Base-by-base conservation (phyloP, 2,797 vertebrate genomes). In the Pachyuromys duprasi region DNA sequence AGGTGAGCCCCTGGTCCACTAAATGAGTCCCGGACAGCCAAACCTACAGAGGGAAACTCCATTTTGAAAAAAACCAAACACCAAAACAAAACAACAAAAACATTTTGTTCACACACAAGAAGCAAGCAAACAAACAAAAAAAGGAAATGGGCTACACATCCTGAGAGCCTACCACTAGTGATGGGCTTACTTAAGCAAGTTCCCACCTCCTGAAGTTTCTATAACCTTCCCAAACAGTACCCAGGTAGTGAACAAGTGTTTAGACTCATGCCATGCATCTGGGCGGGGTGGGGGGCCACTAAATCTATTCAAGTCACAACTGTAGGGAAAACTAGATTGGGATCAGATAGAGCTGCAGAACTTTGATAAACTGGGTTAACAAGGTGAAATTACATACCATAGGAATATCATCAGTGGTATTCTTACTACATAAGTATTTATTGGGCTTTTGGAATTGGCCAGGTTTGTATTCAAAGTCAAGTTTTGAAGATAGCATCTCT, bases 361-460 rank as follows among this genome's bases (percentile, higher is more conserved):
- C 42, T 36, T 84, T 76, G 75, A n/a, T 91, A 49, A 80, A n/a
- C 12, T 63, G 84, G 62, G 20, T 42, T 91, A 91, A 91, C 53
- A 81, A 84, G n/a, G 24, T 81, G 15, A 86, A 86, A 70, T 95
- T 87, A 36, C 81, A 33, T 83, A 87, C 45, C 65, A 0, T 87
- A 39, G 60, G 36, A 93, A 62, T 60, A 65, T 13, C 81, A 31
- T 84, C 12, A 86, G 8, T 39, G 20, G 42, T 82, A 39, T 87
- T 63, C 39, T 75, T 78, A 82, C 36, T 94, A 62, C 90, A 9
- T 42, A 76, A 24, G 53, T 93, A 81, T 70, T 89, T 91, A 42
- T 86, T 90, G 74, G 90, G 20, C 18, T 36, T 86, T 55, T 94
- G 33, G 60, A 31, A 33, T 92, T 95, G 31, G 26, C 33, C 11